Percentiles rank a stretch among this genome's conserved stretches.
Conservation (phyloP, 2,113 vertebrate genomes). For the Pagrus major region DNA sequence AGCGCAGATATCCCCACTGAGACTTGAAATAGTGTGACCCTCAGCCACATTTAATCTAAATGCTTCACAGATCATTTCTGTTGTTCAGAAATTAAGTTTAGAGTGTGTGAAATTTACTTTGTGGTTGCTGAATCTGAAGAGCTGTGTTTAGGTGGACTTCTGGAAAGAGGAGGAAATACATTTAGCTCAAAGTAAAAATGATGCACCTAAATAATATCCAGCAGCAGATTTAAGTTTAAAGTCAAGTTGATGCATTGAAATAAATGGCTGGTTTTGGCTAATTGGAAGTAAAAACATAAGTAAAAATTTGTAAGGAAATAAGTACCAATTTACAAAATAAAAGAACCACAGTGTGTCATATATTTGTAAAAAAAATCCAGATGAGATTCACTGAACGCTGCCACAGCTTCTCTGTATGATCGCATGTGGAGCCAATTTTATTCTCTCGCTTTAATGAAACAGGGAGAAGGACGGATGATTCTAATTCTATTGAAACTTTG, state of each 20-base stretch:
- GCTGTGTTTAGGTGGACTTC: conserved; percentile 7
- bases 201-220: background rate
- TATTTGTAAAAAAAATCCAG: background rate
- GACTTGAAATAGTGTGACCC: conserved; percentile 42
- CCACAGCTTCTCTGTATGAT: background rate
- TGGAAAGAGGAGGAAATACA: background rate
- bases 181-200: background rate
- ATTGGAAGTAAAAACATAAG: background rate
- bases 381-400: background rate
- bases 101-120: conserved; percentile 29
- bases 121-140: background rate
- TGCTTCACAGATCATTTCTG: conserved; percentile 30
- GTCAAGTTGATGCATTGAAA: background rate
- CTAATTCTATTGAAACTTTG: background rate
- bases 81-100: conserved; percentile 34
- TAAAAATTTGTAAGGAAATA: too few species aligned
- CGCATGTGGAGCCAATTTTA: background rate
- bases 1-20: conserved; percentile 29
- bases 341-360: background rate
- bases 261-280: background rate
- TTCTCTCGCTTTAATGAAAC: background rate
- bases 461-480: background rate
- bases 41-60: conserved; percentile 31
- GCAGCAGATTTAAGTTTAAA: conserved; percentile 8
- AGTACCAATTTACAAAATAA: background rate